Conservation (phyloP, 2,797 vertebrate genomes). For the Okamejei kenojei region DNA sequence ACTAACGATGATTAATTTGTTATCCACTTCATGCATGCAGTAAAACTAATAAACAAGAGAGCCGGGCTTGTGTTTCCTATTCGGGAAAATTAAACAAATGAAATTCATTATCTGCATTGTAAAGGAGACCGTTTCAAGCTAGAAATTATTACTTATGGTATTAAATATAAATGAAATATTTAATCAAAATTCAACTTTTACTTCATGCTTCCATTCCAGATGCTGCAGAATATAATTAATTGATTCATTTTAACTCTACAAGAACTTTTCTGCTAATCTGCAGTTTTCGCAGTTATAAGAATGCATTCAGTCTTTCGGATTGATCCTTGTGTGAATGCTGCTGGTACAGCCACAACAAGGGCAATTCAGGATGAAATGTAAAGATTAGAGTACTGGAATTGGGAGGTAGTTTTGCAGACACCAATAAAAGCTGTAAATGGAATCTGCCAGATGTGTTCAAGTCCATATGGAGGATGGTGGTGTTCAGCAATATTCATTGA, state of each 20-base stretch:
- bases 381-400: background rate
- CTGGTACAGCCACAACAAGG: background rate
- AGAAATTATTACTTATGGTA: background rate
- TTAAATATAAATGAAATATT: slow-evolving; percentile 27
- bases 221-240: slow-evolving; percentile 9
- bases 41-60: background rate
- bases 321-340: slow-evolving; percentile 4
- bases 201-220: slow-evolving; percentile 9
- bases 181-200: slow-evolving; percentile 21
- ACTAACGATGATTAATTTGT: background rate
- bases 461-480: background rate
- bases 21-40: background rate
- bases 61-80: background rate
- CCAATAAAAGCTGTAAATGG: background rate
- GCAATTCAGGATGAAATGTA: slow-evolving; percentile 27
- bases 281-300: background rate
- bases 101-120: background rate
- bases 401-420: background rate
- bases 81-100: background rate
- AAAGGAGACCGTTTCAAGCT: slow-evolving; percentile 18
- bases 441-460: slow-evolving; percentile 22
- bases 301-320: background rate
- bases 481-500: background rate
- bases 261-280: slow-evolving; percentile 5
- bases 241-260: slow-evolving; percentile 4